Evolutionary conservation across 2,888 invertebrate species (phyloP).

Genomic region (Agrochola lychnidis): DNA sequence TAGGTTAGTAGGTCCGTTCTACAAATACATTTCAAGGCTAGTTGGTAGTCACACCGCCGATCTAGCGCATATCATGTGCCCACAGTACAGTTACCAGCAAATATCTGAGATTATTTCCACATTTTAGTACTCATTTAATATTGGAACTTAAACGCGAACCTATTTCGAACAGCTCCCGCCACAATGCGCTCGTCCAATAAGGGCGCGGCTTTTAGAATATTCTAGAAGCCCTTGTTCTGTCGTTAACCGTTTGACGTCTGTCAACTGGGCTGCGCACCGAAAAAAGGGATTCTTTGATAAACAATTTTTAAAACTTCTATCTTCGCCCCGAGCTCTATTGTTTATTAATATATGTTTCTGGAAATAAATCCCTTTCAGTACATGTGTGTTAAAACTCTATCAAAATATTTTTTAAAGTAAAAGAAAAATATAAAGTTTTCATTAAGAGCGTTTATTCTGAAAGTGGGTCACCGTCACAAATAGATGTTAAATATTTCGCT

Average conservation of each 20-base stretch:
- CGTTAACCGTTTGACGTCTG: neutral
- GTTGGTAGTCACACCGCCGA: constrained; percentile 3
- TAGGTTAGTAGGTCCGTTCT: constrained; percentile 31
- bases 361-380: neutral
- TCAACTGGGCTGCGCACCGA: neutral
- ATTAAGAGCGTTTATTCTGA: neutral
- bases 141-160: neutral
- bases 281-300: neutral
- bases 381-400: neutral
- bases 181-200: neutral
- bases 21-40: constrained; percentile 29
- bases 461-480: too few relatives aligned
- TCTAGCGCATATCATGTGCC: constrained; percentile 15
- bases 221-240: neutral
- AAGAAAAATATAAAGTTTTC: neutral
- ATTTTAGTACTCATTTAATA: neutral
- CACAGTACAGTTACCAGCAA: neutral
- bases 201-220: neutral
- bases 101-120: neutral
- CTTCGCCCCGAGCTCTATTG: neutral
- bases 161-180: neutral
- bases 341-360: neutral
- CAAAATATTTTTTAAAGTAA: neutral
- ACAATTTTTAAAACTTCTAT: neutral
- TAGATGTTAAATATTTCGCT: too few relatives aligned